Evolutionary conservation across 2,797 vertebrate genomes (phyloP).

Genomic region (Clarias fuscus): DNA sequence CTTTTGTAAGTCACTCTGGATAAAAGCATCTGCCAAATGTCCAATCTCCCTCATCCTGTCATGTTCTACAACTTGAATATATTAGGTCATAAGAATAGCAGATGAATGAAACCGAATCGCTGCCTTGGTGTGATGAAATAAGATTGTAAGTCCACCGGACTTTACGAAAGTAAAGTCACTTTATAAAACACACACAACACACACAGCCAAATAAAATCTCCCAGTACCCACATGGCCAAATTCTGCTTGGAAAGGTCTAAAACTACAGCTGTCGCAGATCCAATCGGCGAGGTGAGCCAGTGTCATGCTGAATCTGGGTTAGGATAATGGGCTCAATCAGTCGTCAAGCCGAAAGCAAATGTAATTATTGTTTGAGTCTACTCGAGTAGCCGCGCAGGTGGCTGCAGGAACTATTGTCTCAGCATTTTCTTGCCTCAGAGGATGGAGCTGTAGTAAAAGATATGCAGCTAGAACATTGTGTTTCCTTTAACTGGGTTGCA

Average conservation of each 20-base stretch:
- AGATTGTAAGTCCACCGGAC: slow-evolving; percentile 7
- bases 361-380: slow-evolving; percentile 54
- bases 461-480: not conserved
- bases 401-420: slow-evolving; percentile 42
- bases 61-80: slow-evolving; percentile 10
- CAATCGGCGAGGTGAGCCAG: slow-evolving; percentile 46
- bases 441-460: slow-evolving; percentile 26
- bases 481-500: slow-evolving; percentile 11
- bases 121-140: slow-evolving; percentile 16
- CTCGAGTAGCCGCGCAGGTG: slow-evolving; percentile 32
- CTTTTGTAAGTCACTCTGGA: too few relatives aligned
- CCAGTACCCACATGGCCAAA: slow-evolving; percentile 2
- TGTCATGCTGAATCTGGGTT: slow-evolving; percentile 49
- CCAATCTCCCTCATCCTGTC: not conserved
- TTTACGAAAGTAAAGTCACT: slow-evolving; percentile 24
- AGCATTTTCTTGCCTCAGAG: slow-evolving; percentile 36
- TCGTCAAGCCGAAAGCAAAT: slow-evolving; percentile 44
- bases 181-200: not conserved
- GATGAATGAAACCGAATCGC: not conserved
- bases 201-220: slow-evolving; percentile 13
- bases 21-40: too few relatives aligned
- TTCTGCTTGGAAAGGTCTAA: not conserved
- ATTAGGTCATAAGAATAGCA: not conserved
- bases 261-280: slow-evolving; percentile 34
- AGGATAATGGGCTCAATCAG: slow-evolving; percentile 53